Conservation (phyloP, 2,113 vertebrate genomes). For the Eclectus roratus region DNA sequence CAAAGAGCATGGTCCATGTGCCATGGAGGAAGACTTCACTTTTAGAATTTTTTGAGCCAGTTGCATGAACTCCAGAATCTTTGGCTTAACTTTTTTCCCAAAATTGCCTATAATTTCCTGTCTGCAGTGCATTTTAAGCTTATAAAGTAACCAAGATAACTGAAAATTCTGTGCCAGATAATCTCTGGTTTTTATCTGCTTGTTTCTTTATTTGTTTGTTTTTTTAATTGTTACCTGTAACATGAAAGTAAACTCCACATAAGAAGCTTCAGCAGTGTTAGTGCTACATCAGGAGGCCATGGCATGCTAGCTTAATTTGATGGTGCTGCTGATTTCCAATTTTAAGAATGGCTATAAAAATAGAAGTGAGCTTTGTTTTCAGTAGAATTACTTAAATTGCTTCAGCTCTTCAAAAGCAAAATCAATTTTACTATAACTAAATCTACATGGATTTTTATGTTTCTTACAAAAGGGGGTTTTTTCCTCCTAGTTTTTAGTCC, state of each 20-base stretch:
- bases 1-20: background rate
- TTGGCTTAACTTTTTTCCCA: background rate
- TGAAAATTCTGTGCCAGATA: background rate
- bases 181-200: background rate
- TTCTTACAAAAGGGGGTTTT: background rate
- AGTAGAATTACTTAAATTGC: background rate
- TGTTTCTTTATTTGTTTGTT: background rate
- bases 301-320: background rate
- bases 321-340: background rate
- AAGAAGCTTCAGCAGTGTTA: background rate
- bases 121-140: background rate
- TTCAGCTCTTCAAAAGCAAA: background rate
- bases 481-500: background rate
- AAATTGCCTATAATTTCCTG: background rate
- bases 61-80: background rate
- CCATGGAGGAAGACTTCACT: background rate
- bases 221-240: background rate
- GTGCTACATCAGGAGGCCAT: background rate
- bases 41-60: background rate
- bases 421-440: slow-evolving; percentile 28
- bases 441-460: background rate
- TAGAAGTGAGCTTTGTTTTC: slow-evolving; percentile 16
- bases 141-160: background rate
- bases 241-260: background rate
- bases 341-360: background rate